Conservation (phyloP, 2,888 invertebrate species). For the Rotaria socialis region DNA sequence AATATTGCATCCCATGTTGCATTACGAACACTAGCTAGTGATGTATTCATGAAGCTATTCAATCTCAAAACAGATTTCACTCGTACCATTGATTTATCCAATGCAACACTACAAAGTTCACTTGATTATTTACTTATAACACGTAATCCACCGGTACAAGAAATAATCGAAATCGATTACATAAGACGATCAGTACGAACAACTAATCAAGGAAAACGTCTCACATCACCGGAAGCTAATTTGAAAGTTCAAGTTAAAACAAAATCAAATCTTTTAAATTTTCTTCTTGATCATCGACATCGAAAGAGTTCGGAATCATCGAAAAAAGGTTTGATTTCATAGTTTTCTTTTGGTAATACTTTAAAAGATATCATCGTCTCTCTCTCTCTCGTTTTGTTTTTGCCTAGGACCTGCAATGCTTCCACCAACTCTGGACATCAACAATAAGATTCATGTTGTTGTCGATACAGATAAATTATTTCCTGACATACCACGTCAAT, state of each 20-base stretch:
- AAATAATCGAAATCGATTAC: not conserved
- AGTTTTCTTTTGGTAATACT: too few relatives aligned
- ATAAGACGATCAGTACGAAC: not conserved
- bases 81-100: not conserved
- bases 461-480: constrained; percentile 1
- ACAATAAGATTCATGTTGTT: not conserved
- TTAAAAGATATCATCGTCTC: too few relatives aligned
- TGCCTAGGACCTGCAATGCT: not conserved
- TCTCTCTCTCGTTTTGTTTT: too few relatives aligned
- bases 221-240: not conserved
- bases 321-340: constrained; percentile 1
- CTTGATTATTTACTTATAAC: not conserved
- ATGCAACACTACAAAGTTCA: not conserved
- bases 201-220: not conserved
- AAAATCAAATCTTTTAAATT: not conserved
- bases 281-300: constrained; percentile 6
- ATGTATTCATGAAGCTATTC: not conserved
- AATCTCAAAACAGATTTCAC: not conserved
- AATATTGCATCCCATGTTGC: not conserved
- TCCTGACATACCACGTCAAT: not conserved
- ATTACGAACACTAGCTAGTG: not conserved
- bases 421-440: not conserved
- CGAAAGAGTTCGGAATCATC: not conserved
- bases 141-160: not conserved
- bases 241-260: constrained; percentile 2